Conservation (phyloP, 2,888 invertebrate genomes). For the Andrena bicolor region DNA sequence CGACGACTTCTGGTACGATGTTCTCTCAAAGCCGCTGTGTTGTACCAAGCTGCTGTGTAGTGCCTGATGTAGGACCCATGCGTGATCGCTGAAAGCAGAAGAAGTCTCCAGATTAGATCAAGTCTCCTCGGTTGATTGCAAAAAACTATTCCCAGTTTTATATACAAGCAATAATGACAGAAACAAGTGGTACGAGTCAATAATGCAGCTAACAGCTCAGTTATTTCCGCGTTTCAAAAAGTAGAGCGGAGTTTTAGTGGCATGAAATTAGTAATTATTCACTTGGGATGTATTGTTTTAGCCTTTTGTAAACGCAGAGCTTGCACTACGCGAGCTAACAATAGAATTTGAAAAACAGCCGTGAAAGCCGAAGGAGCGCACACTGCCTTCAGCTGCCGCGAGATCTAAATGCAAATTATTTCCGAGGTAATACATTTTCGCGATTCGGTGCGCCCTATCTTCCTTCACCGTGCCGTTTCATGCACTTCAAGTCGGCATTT, state of each 20-base stretch:
- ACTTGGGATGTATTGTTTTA: not conserved
- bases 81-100: conserved; percentile 73
- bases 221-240: not conserved
- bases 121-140: not conserved
- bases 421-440: conserved; percentile 61
- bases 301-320: conserved; percentile 8
- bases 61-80: conserved; percentile 73
- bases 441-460: conserved; percentile 57
- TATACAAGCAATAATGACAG: not conserved
- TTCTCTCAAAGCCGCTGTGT: conserved; percentile 72
- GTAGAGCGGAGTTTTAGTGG: not conserved
- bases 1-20: conserved; percentile 74
- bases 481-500: conserved; percentile 61
- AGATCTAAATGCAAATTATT: conserved; percentile 68
- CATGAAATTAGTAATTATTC: conserved; percentile 12
- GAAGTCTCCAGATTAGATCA: conserved; percentile 9
- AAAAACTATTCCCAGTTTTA: not conserved
- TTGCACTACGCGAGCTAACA: not conserved
- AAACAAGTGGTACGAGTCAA: conserved; percentile 11
- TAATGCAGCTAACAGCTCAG: not conserved
- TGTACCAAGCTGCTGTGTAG: conserved; percentile 75
- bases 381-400: conserved; percentile 44
- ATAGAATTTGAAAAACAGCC: conserved; percentile 31
- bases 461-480: conserved; percentile 40
- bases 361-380: conserved; percentile 7